phyloP scores from a whole-genome alignment of 1,140 invertebrate species.

The Drosophila persimilis region DNA sequence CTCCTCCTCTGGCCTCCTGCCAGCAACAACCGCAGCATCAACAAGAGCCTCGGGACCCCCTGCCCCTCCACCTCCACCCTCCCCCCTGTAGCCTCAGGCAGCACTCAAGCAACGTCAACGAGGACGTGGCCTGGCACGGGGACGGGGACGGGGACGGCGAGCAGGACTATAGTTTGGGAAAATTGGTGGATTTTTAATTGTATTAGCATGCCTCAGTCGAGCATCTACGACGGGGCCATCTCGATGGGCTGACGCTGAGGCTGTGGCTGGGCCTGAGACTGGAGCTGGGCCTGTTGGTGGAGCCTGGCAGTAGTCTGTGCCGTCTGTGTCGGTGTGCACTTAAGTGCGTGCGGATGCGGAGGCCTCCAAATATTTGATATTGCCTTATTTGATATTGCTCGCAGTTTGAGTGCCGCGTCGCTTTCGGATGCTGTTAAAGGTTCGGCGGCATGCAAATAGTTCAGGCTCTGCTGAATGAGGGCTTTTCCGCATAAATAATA shows the following conservation, averaged over 20 bases:
- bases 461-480: not conserved
- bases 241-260: not conserved
- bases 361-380: slow-evolving; percentile 57
- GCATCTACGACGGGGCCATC: slow-evolving; percentile 8
- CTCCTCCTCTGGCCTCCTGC: slow-evolving; percentile 16
- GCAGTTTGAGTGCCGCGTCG: slow-evolving; percentile 20
- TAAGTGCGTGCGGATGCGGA: slow-evolving; percentile 54
- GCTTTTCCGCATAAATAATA: not conserved
- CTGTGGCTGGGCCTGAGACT: no score
- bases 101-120: slow-evolving; percentile 12
- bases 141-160: no score
- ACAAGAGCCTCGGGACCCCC: slow-evolving; percentile 23
- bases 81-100: not conserved
- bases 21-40: slow-evolving; percentile 17
- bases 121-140: not conserved
- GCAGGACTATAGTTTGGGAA: slow-evolving; percentile 13
- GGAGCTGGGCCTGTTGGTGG: no score
- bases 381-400: slow-evolving; percentile 54
- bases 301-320: not conserved
- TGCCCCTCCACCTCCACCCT: not conserved
- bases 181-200: slow-evolving; percentile 74
- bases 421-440: slow-evolving; percentile 14
- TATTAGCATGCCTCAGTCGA: slow-evolving; percentile 54
- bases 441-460: slow-evolving; percentile 3
- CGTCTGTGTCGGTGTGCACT: slow-evolving; percentile 38